Percentiles rank a stretch among this genome's conserved stretches.
Evolutionary conservation across 1,140 invertebrate genomes (phyloP).

Genomic region (Trypoxylus dichotomus): DNA sequence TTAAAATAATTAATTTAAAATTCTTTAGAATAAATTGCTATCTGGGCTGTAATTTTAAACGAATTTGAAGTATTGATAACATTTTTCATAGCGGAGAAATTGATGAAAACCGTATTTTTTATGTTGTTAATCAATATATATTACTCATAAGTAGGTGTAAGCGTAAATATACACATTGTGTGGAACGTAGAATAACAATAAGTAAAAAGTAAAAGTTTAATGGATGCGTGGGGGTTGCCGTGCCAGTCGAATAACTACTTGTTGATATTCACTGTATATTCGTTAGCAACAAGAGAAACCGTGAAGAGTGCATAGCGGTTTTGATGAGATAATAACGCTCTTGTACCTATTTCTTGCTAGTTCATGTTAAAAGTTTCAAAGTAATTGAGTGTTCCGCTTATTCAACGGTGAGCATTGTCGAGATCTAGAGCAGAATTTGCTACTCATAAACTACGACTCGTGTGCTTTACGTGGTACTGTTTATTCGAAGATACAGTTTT

Average conservation of each 20-base stretch:
- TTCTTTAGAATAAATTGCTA: no score
- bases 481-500: not conserved
- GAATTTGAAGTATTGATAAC: no score
- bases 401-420: not conserved
- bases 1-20: no score
- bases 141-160: no score
- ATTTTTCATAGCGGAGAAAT: no score
- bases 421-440: not conserved
- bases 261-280: constrained; percentile 14
- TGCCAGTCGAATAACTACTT: not conserved
- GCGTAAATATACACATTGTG: no score
- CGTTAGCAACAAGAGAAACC: not conserved
- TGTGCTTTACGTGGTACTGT: not conserved
- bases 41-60: no score
- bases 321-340: not conserved
- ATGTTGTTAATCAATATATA: no score
- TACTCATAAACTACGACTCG: not conserved
- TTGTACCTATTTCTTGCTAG: not conserved
- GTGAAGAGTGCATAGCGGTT: constrained; percentile 13
- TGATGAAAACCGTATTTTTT: no score
- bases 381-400: constrained; percentile 11
- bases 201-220: constrained; percentile 22
- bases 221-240: constrained; percentile 7
- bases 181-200: not conserved
- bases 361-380: not conserved